phyloP scores from a whole-genome alignment of 2,113 vertebrate genomes.

The Caranx melampygus region DNA sequence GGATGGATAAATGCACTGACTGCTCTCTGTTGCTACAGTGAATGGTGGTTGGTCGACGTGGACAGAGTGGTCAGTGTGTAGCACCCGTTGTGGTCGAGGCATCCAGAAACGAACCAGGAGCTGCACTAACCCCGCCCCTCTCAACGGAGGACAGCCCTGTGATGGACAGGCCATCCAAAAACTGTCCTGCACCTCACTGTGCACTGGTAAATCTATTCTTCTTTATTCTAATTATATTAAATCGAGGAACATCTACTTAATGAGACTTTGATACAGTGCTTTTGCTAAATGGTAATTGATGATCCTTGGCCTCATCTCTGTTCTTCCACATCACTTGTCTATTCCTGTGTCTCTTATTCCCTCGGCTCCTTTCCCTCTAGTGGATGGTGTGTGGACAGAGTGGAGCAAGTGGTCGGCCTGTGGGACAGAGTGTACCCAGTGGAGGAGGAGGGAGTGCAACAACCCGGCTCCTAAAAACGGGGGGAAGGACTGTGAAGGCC shows the following conservation, averaged over 20 bases:
- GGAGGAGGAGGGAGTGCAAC: constrained; percentile 93
- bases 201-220: constrained; percentile 85
- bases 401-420: constrained; percentile 98
- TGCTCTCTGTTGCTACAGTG: constrained; percentile 80
- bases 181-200: constrained; percentile 91
- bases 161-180: constrained; percentile 94
- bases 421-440: constrained; percentile 95
- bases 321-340: neutral
- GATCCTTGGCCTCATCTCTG: neutral
- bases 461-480: constrained; percentile 92
- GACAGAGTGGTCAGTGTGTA: constrained; percentile 96
- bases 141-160: constrained; percentile 94
- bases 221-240: neutral
- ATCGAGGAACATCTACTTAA: neutral
- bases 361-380: constrained; percentile 67
- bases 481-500: constrained; percentile 93
- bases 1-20: neutral
- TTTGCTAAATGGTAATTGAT: neutral
- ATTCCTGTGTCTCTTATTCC: neutral
- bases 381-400: constrained; percentile 94
- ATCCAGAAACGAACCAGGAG: constrained; percentile 94
- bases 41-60: constrained; percentile 97
- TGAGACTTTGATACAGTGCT: neutral
- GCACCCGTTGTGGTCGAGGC: constrained; percentile 92
- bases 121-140: constrained; percentile 95